phyloP scores from a whole-genome alignment of 1,140 invertebrate genomes.

The Penaeus japonicus region DNA sequence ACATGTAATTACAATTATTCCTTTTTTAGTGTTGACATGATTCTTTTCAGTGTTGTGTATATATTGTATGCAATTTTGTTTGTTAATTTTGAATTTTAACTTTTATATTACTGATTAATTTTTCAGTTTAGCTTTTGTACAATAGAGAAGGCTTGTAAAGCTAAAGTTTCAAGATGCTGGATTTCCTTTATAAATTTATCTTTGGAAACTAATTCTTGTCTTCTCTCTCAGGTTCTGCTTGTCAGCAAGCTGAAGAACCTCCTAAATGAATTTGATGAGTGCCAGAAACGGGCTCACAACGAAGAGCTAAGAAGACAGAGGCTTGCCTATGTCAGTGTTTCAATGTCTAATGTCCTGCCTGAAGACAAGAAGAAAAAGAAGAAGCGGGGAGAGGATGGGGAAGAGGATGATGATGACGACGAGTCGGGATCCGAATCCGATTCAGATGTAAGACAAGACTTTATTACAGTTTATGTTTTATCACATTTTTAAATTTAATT shows the following conservation, averaged over 20 bases:
- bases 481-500: background rate
- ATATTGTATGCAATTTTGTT: background rate
- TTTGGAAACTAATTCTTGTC: background rate
- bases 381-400: conserved; percentile 65
- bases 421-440: conserved; percentile 69
- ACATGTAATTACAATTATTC: conserved; percentile 69
- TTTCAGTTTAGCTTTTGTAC: background rate
- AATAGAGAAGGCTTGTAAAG: too few relatives aligned
- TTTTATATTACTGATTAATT: background rate
- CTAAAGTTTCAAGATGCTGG: too few relatives aligned
- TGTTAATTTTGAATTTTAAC: background rate
- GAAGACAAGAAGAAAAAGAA: conserved; percentile 53
- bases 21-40: background rate
- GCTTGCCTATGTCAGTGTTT: conserved; percentile 79
- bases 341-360: conserved; percentile 76
- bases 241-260: conserved; percentile 75
- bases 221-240: conserved; percentile 71
- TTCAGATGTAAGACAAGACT: conserved; percentile 60
- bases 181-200: background rate
- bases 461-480: background rate
- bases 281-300: conserved; percentile 70
- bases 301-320: conserved; percentile 76
- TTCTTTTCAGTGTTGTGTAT: background rate
- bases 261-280: conserved; percentile 66
- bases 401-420: conserved; percentile 66